Base-by-base conservation (phyloP, 1,140 invertebrate genomes). In the Stegodyphus dumicola region DNA sequence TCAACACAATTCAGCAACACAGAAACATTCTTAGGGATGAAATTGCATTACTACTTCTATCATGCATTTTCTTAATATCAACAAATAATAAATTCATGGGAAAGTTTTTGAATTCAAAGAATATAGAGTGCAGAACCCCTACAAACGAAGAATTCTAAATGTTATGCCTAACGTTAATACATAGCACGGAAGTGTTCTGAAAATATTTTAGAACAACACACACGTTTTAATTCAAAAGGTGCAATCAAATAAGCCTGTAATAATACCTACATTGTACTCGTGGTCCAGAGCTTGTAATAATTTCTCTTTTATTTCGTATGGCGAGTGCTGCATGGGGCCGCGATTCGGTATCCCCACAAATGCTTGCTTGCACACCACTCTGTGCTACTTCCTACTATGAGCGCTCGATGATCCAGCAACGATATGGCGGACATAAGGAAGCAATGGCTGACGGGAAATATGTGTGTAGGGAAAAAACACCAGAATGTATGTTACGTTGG, bases 201-300 rank as follows among this genome's bases (percentile, higher is more conserved):
- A 73, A 15, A 7, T 67, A 11, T 60, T 60, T 60, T 60, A 2
- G 15, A 60, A 60, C 15, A 60, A 60, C 15, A 60, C 15, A 60
- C 15, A 15, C 15, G 15, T 60, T 60, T 60, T 33, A 33, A 33
- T 33, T 33, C 3, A 33, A 33, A 33, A 33, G 33, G 33, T 33
- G 3, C 33, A 33, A 33, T 33, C 1, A 33, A 67, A 13, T 5
- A 67, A 75, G 54, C 15, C 17, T 69, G 33, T 33, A 75, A 66
- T 64, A 15, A 56, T 33, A 89, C 92, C 93, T 93, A 93, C 93
- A 93, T 93, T 93, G 90, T 93, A 92, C 88, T 93, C 92, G 88
- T 91, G 90, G 91, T 93, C 92, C 89, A 93, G 91, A 89, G 92
- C 92, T 90, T 91, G 91, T 89, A 93, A 91, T 91, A 93, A 91